These are phyloP conservation scores for Carabus problematicus DNA, from an alignment of 2,888 invertebrate genomes.

Conservation along the genomic window DNA sequence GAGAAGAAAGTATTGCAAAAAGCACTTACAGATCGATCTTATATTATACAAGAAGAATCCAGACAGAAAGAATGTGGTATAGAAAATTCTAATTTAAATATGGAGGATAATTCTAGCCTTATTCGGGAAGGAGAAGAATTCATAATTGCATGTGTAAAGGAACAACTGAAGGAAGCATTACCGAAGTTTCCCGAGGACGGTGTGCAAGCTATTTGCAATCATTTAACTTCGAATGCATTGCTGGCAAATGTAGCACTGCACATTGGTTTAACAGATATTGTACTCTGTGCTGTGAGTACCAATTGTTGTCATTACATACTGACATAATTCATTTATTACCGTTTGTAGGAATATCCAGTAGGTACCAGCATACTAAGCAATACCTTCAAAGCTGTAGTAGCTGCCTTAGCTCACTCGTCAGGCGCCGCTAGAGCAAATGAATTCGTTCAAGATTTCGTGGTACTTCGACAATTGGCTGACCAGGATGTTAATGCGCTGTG, in stretches of 20 bases:
- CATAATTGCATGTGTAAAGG: conserved; percentile 69
- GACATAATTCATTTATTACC: conserved; percentile 25
- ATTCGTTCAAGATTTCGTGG: conserved; percentile 87
- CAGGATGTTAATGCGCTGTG: conserved; percentile 87
- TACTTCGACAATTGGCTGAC: conserved; percentile 80
- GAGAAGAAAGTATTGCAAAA: conserved; percentile 71
- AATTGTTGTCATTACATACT: conserved; percentile 15
- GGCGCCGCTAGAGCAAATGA: conserved; percentile 70
- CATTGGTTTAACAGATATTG: conserved; percentile 84
- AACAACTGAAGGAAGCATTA: conserved; percentile 72
- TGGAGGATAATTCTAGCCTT: conserved; percentile 74
- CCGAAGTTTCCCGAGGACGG: conserved; percentile 81
- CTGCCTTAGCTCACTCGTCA: conserved; percentile 74
- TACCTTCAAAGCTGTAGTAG: conserved; percentile 83
- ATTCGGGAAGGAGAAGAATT: conserved; percentile 72
- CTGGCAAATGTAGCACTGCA: conserved; percentile 75
- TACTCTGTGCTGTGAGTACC: conserved; percentile 74
- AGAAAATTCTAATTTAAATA: conserved; percentile 63
- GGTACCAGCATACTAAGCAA: conserved; percentile 70
- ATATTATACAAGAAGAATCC: conserved; percentile 73
- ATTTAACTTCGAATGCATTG: conserved; percentile 71
- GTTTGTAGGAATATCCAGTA: conserved; percentile 74
- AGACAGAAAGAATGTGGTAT: conserved; percentile 75
- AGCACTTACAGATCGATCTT: conserved; percentile 84
- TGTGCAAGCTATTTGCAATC: conserved; percentile 69